These are phyloP conservation scores for Melinopterus prodromus DNA, from an alignment of 2,888 invertebrate species.

Conservation along the genomic window DNA sequence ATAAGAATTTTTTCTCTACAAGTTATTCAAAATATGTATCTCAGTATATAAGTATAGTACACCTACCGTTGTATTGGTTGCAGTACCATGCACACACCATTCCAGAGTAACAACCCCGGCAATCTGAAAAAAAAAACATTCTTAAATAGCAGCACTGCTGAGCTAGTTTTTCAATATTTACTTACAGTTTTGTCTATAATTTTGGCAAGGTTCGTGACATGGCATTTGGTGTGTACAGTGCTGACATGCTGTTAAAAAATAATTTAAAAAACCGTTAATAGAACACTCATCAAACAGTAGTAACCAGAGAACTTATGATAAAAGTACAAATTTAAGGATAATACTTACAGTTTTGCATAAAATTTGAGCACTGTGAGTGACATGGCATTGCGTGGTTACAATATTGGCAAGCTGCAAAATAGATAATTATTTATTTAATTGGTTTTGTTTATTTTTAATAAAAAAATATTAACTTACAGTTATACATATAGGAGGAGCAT, in stretches of 20 bases:
- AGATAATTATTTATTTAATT: background rate
- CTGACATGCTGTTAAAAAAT: constrained; percentile 6
- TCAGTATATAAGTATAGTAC: no score
- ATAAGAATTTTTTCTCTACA: no score
- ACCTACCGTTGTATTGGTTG: background rate
- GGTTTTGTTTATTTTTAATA: background rate
- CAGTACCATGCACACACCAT: background rate
- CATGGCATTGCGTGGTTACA: constrained; percentile 18
- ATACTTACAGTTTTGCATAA: background rate
- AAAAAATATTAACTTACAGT: constrained; percentile 7
- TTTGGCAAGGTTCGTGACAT: constrained; percentile 9
- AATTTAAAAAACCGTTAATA: no score
- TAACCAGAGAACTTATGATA: no score
- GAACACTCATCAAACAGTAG: no score
- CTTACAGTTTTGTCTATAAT: background rate
- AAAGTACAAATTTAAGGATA: background rate
- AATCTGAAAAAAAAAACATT: background rate
- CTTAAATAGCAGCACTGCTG: no score
- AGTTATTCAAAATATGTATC: no score
- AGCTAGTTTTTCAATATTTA: background rate
- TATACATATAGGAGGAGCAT: background rate
- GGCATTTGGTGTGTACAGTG: constrained; percentile 4
- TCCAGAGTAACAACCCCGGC: background rate
- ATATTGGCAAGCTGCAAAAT: constrained; percentile 12
- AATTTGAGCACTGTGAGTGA: background rate